Percentiles rank a stretch among this genome's conserved stretches.
Conservation (phyloP, 2,888 invertebrate species). For the Acanthosepion pharaonis region DNA sequence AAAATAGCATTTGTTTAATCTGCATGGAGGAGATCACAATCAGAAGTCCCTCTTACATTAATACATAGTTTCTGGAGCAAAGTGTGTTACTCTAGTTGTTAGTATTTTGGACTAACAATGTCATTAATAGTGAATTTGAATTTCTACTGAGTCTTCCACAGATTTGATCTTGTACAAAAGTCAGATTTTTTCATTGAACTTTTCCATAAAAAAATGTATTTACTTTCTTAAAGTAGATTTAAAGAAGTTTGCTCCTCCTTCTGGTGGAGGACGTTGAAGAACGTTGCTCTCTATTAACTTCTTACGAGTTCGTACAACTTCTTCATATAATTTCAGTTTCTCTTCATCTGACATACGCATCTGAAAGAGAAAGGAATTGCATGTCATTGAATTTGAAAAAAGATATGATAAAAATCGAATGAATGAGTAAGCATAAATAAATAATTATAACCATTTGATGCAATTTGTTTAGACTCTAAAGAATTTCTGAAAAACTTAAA, state of each 20-base stretch:
- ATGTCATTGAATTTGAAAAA: background rate
- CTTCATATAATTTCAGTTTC: conserved; percentile 88
- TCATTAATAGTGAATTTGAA: background rate
- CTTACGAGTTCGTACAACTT: conserved; percentile 87
- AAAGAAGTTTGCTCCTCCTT: conserved; percentile 85
- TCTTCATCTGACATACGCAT: conserved; percentile 88
- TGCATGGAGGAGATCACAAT: background rate
- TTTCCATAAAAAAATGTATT: background rate
- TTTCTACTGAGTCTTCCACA: background rate
- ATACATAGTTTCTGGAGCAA: background rate
- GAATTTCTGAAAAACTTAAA: background rate
- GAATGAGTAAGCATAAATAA: background rate
- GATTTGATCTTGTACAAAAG: background rate
- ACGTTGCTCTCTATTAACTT: conserved; percentile 88
- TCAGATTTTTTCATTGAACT: background rate
- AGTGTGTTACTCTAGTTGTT: background rate
- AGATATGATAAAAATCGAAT: background rate
- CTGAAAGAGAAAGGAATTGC: conserved; percentile 61
- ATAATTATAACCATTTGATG: background rate
- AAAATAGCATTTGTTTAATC: background rate
- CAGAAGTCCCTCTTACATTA: background rate
- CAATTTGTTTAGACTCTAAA: background rate
- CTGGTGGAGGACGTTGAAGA: conserved; percentile 85
- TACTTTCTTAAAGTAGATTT: conserved; percentile 88
- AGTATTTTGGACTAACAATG: background rate